These are phyloP conservation scores for Triplophysa rosa DNA, from an alignment of 2,113 vertebrate species.

Conservation along the genomic window DNA sequence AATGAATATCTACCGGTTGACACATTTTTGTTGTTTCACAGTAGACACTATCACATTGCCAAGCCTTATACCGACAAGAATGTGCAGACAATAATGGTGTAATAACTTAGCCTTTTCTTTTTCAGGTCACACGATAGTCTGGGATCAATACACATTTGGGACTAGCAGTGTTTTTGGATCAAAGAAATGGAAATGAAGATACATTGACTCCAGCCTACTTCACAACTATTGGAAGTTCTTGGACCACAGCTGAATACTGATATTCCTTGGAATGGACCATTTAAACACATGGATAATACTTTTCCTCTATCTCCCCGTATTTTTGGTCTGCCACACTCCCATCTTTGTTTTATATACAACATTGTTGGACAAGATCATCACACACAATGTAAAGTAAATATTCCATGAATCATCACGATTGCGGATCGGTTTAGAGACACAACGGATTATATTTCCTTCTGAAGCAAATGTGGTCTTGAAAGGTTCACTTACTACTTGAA, in stretches of 20 bases:
- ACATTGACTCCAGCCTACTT: slow-evolving; percentile 58
- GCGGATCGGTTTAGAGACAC: slow-evolving; percentile 49
- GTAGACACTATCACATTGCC: neutral
- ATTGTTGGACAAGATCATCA: slow-evolving; percentile 33
- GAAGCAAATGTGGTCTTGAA: slow-evolving; percentile 44
- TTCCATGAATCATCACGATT: slow-evolving; percentile 57
- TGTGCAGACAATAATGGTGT: neutral
- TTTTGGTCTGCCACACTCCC: slow-evolving; percentile 31
- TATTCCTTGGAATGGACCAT: slow-evolving; percentile 56
- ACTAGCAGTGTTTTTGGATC: slow-evolving; percentile 38
- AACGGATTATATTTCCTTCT: slow-evolving; percentile 55
- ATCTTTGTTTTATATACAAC: slow-evolving; percentile 46
- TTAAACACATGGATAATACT: slow-evolving; percentile 52
- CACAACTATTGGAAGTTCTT: slow-evolving; percentile 49
- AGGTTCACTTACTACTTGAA: slow-evolving; percentile 62
- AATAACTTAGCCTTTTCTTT: slow-evolving; percentile 42
- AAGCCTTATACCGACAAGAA: neutral
- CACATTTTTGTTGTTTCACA: neutral
- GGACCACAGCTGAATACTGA: slow-evolving; percentile 61
- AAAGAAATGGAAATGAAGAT: slow-evolving; percentile 42
- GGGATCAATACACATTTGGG: slow-evolving; percentile 54
- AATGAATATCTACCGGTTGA: neutral
- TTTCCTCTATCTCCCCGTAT: neutral
- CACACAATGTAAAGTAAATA: slow-evolving; percentile 42
- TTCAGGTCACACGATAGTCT: slow-evolving; percentile 79